These are phyloP conservation scores for Phytoseiulus persimilis DNA, from an alignment of 2,888 invertebrate genomes.

Conservation along the genomic window DNA sequence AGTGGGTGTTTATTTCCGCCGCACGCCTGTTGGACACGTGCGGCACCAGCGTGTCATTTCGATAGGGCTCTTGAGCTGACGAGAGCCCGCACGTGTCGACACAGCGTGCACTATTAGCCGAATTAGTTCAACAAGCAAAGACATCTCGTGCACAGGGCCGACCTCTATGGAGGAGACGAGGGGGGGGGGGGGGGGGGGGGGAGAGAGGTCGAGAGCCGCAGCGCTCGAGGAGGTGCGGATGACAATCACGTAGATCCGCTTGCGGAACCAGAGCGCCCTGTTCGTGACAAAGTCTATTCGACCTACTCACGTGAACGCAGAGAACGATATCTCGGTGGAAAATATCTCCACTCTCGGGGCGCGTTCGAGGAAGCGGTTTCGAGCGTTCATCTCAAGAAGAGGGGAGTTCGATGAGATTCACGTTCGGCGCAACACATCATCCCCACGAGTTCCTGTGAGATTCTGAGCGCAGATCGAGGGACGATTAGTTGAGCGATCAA, in stretches of 20 bases:
- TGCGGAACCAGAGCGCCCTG: background rate
- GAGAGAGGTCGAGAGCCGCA: background rate
- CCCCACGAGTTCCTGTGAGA: background rate
- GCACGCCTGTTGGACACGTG: background rate
- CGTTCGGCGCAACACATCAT: background rate
- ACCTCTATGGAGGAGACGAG: background rate
- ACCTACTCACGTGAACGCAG: background rate
- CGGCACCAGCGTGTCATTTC: background rate
- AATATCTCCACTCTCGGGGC: background rate
- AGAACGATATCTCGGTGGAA: background rate
- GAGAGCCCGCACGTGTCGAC: background rate
- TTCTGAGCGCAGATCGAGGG: background rate
- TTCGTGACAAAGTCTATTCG: background rate
- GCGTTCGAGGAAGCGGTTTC: background rate
- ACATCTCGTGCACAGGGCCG: background rate
- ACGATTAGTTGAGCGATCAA: background rate
- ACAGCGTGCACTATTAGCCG: background rate
- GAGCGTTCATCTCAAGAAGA: background rate
- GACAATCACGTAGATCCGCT: background rate
- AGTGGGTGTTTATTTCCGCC: background rate
- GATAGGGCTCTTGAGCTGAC: background rate
- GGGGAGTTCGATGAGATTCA: background rate
- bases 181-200: background rate
- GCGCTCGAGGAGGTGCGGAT: background rate
- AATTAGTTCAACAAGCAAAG: slow-evolving; percentile 5